A percentile compares a stretch with the other conserved stretches of the same genome.
Conservation (phyloP, 2,113 vertebrate species). For the Atherinomorus stipes region DNA sequence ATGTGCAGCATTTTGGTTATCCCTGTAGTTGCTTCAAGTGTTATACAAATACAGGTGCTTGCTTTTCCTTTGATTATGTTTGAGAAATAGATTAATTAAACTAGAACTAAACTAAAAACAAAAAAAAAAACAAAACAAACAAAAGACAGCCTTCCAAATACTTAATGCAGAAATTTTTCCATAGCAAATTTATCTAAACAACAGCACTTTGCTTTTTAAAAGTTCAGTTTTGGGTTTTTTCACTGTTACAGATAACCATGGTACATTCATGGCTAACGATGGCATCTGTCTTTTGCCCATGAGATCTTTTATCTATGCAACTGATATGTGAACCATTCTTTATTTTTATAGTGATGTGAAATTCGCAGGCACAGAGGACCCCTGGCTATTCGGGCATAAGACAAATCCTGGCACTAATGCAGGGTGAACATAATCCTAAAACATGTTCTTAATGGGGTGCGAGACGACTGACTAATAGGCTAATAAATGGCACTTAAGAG, state of each 20-base stretch:
- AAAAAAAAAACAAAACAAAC: too few relatives aligned
- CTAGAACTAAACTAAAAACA: too few relatives aligned
- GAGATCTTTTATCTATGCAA: neutral
- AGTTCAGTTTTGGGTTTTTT: neutral
- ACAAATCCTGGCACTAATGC: conserved; percentile 52
- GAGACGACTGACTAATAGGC: conserved; percentile 55
- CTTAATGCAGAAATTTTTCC: too few relatives aligned
- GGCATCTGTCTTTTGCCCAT: neutral
- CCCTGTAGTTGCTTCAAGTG: too few relatives aligned
- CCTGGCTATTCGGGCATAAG: conserved; percentile 19
- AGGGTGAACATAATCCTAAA: conserved; percentile 57
- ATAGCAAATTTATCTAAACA: too few relatives aligned
- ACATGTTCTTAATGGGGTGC: conserved; percentile 60
- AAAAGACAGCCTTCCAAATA: too few relatives aligned
- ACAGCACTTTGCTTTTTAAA: neutral
- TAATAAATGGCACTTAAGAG: conserved; percentile 65
- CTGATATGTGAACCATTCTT: neutral
- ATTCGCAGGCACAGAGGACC: conserved; percentile 23
- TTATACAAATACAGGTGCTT: too few relatives aligned
- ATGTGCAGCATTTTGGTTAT: too few relatives aligned
- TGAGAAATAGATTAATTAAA: too few relatives aligned
- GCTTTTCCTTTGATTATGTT: too few relatives aligned
- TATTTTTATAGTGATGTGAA: conserved; percentile 19
- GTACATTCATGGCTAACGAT: too few relatives aligned
- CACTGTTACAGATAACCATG: too few relatives aligned